phyloP scores from a whole-genome alignment of 2,888 invertebrate genomes.

The Apomyelois bistriatella region DNA sequence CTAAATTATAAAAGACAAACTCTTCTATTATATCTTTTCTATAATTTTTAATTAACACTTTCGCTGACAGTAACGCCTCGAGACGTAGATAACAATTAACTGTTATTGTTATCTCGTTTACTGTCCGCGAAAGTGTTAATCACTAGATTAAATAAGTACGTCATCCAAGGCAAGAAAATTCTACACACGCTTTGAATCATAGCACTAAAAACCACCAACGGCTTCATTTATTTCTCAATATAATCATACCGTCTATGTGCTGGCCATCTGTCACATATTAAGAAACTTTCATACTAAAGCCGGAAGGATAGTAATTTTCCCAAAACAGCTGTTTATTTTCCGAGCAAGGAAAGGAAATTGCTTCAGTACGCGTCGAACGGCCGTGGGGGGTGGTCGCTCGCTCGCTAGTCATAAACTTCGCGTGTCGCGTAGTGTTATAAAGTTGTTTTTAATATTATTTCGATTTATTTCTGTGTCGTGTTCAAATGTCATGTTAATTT shows the following conservation, averaged over 20 bases:
- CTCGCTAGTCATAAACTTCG: constrained; percentile 25
- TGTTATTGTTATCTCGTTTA: no score
- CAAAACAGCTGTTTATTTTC: constrained; percentile 1
- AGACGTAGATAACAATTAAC: no score
- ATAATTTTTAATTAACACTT: no score
- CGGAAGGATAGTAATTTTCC: neutral
- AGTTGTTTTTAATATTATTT: constrained; percentile 13
- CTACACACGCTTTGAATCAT: no score
- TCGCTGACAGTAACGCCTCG: no score
- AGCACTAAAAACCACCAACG: no score
- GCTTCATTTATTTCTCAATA: neutral
- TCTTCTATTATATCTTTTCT: no score
- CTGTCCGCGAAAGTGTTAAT: no score
- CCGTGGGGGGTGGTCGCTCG: constrained; percentile 33
- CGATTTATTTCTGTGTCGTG: constrained; percentile 18
- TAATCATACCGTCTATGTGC: neutral
- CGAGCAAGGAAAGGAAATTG: constrained; percentile 28
- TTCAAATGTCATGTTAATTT: constrained; percentile 25
- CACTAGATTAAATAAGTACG: no score
- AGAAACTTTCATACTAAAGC: neutral
- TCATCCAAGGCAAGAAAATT: no score
- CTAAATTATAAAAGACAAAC: no score
- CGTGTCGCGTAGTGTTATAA: constrained; percentile 19
- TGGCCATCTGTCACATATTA: neutral
- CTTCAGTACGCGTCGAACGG: constrained; percentile 6